Conservation (phyloP, 2,113 vertebrate species). For the Parotia lawesii region DNA sequence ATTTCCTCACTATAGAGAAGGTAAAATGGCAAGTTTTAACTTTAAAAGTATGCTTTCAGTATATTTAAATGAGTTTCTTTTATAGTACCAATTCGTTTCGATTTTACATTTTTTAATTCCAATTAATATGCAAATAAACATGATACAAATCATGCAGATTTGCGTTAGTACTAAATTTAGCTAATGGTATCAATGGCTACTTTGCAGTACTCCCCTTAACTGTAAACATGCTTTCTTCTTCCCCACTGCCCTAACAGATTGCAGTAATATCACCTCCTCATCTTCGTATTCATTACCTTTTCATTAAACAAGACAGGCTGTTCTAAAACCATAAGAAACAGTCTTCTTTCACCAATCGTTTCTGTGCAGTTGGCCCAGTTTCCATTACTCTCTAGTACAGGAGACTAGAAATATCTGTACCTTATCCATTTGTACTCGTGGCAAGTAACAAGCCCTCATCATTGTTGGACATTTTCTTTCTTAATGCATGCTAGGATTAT, state of each 20-base stretch:
- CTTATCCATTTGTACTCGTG: neutral
- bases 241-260: neutral
- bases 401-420: neutral
- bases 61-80: neutral
- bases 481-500: neutral
- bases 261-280: neutral
- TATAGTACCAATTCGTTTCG: accelerated
- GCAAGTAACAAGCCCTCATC: neutral
- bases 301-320: neutral
- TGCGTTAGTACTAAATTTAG: neutral
- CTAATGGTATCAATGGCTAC: neutral
- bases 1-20: neutral
- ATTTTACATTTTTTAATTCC: neutral
- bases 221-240: neutral
- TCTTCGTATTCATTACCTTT: neutral
- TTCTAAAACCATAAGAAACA: neutral
- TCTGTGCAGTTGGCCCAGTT: neutral
- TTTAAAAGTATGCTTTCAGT: neutral
- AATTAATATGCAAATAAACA: neutral
- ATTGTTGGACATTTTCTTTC: neutral
- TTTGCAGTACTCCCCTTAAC: neutral
- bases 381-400: neutral
- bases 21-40: neutral
- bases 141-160: neutral
- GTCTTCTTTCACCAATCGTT: neutral